Evolutionary conservation across 2,888 invertebrate species (phyloP), one percentile per base, ranked within the genome.

Genomic region (Pristionchus maxplancki): DNA sequence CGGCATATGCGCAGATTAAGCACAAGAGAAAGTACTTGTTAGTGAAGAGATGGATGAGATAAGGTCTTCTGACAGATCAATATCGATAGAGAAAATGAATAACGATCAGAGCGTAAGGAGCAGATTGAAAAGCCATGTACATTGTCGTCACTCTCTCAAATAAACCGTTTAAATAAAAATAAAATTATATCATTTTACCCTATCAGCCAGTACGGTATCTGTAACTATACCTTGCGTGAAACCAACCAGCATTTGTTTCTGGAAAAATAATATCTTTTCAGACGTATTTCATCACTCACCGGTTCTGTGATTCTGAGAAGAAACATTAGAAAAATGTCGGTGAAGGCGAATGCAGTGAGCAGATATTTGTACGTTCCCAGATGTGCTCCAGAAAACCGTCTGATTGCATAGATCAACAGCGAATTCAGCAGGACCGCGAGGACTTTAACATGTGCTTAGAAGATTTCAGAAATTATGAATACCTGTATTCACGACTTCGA

Each of bases 71-170:
- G 0, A 71, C 71, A 20, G 71, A 71, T 37, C 71, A 71, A 8
- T 71, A 71, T 4, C 71, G 71, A 71, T 71, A 71, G 71, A 37
- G 71, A 37, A 71, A 71, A 20, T 71, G 71, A 13, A 71, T 34
- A 3, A 11, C 71, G 37, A 71, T 13, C 13, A 71, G 34, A 20
- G 20, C 17, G 8, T 37, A 71, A 17, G 37, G 71, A 37, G 37
- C 71, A 0, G 71, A 71, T 17, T 71, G 34, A 5, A 34, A 17
- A 37, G 71, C 71, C 3, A 71, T 71, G 37, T 37, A 71, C 15
- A 71, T 20, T 37, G 71, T 9, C 5, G 71, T 37, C 37, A 71
- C 17, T 37, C 71, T 20, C 71, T 71, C 20, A 6, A 71, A 71
- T 9, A 20, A 8, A n/a, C 4, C 8, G 15, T 1, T 31, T 64